These are phyloP conservation scores for Ceratoteleas bidentatus DNA, from an alignment of 1,140 invertebrate genomes.

Conservation along the genomic window DNA sequence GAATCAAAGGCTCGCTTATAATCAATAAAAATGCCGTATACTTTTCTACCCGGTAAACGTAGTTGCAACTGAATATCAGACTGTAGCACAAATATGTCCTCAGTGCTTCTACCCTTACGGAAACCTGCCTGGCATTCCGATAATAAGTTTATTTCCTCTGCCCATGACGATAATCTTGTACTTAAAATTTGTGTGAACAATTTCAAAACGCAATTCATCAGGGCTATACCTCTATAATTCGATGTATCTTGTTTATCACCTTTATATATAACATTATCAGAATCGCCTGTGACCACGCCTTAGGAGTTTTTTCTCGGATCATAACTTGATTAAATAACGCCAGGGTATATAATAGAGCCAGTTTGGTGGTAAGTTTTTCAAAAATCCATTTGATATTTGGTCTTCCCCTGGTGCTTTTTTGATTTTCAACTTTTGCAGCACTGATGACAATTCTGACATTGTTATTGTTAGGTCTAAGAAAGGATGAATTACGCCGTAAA, in stretches of 20 bases:
- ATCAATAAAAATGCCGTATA: not conserved
- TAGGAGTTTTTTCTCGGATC: not conserved
- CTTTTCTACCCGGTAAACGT: not conserved
- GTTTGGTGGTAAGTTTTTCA: not conserved
- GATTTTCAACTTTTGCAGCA: not conserved
- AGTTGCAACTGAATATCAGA: not conserved
- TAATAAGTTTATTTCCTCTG: not conserved
- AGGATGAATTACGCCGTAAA: not conserved
- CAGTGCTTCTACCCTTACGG: not conserved
- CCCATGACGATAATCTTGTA: not conserved
- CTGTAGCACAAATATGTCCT: not conserved
- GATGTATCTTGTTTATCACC: not conserved
- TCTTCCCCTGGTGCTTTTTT: constrained; percentile 1
- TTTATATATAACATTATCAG: not conserved
- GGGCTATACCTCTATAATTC: not conserved
- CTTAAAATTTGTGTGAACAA: not conserved
- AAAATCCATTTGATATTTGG: constrained; percentile 1
- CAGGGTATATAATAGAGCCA: not conserved
- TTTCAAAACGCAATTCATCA: not conserved
- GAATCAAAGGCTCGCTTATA: not conserved
- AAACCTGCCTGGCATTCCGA: not conserved
- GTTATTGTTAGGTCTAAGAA: not conserved
- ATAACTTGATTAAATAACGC: not conserved
- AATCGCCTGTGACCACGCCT: not conserved
- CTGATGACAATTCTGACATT: not conserved